phyloP scores from a whole-genome alignment of 2,888 invertebrate species.

The Cryptosula pallasiana region DNA sequence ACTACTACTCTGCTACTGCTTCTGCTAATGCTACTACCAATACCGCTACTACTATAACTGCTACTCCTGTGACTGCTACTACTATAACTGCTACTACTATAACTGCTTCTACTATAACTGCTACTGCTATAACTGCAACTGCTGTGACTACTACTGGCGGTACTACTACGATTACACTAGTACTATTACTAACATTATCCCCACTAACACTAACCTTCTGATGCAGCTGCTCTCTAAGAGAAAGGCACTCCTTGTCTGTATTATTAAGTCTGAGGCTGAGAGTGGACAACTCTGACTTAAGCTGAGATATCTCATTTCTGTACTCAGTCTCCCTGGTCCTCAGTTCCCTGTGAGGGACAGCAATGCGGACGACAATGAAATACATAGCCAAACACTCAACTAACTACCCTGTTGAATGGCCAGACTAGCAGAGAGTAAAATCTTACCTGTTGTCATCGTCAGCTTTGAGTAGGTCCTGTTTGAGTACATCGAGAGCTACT shows the following conservation, averaged over 20 bases:
- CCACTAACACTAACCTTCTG: constrained; percentile 3
- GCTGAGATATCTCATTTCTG: background rate
- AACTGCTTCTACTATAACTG: constrained; percentile 26
- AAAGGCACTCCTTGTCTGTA: constrained; percentile 18
- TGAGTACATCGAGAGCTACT: background rate
- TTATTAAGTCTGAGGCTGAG: constrained; percentile 2
- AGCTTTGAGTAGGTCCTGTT: constrained; percentile 5
- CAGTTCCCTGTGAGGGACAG: background rate
- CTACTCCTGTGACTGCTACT: constrained; percentile 26
- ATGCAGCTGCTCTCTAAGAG: constrained; percentile 9
- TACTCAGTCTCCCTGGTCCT: constrained; percentile 4
- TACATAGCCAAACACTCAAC: too few species aligned
- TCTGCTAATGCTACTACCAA: too few species aligned
- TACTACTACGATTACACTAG: background rate
- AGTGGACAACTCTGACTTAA: background rate
- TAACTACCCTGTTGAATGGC: too few species aligned
- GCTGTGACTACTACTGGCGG: constrained; percentile 1
- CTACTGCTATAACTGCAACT: constrained; percentile 26
- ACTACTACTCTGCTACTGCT: too few species aligned
- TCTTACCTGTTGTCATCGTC: background rate
- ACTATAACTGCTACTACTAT: constrained; percentile 26
- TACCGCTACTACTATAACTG: constrained; percentile 25
- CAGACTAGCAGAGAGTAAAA: too few species aligned
- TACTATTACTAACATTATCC: too few species aligned
- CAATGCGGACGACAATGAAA: background rate